Base-by-base conservation (phyloP, 2,888 invertebrate species). In the Limnephilus lunatus region DNA sequence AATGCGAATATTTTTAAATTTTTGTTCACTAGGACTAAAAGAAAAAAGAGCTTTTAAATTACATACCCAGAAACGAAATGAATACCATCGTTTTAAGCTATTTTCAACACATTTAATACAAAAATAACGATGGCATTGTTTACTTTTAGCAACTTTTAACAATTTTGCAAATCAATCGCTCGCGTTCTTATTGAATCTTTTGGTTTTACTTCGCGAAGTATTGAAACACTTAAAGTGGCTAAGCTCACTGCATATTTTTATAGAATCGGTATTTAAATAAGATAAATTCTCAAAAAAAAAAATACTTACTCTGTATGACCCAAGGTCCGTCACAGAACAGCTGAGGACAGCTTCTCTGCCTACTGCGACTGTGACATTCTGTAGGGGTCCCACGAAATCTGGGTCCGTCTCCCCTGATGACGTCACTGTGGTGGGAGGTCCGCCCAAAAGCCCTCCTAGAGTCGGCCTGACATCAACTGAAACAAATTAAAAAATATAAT, bases 301-400 rank as follows among this genome's bases (percentile, higher is more conserved):
- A n/a, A n/a, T 0, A 19, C 90, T 92, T 81, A 98, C 98, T 97
- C 97, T 98, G 95, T 97, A 98, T 94, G 97, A 97, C 85, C 97
- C 98, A 92, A 98, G 96, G 94, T 97, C 97, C 81, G 97, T 97
- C 5, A 98, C 97, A 53, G 97, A 97, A 94, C 98, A 98, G 91
- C 97, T 97, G 12, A 98, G 96, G 9, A 97, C 96, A 0, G 98
- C 98, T 94, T 98, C 98, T 92, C 97, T 96, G 80, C 98, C 98
- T 44, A 97, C 96, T 11, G 98, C 97, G 14, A 97, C 97, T 0
- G 98, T 98, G 94, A 97, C 97, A 95, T 98, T 98, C 94, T 97
- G 96, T 93, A 98, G 97, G 48, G 97, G 97, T 85, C 97, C 97
- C 89, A 96, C 95, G 95, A 98, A 98, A 94, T 97, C 97, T 0